Percentiles rank a stretch among this genome's conserved stretches.
Evolutionary conservation across 2,797 vertebrate genomes (phyloP).

Genomic region (Onychomys arenicola): DNA sequence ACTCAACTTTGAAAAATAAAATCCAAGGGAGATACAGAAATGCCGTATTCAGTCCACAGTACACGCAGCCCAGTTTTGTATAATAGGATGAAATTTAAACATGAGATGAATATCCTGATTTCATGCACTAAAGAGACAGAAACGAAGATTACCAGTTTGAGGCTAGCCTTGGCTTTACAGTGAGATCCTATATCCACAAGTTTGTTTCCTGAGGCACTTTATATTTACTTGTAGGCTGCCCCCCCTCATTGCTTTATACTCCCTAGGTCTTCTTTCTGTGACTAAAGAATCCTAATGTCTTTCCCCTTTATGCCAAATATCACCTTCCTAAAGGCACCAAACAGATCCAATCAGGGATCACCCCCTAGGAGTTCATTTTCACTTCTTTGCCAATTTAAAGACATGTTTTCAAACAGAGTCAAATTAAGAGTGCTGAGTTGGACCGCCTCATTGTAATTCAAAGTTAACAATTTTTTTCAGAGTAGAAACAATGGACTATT

Average conservation of each 20-base stretch:
- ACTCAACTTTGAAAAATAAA: constrained; percentile 7
- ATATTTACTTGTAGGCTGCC: background rate
- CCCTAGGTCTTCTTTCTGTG: background rate
- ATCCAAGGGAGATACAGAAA: background rate
- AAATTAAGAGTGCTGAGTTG: background rate
- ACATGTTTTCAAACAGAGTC: background rate
- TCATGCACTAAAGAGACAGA: background rate
- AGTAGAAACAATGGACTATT: background rate
- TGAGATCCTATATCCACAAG: background rate
- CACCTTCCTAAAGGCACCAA: background rate
- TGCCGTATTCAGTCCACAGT: background rate
- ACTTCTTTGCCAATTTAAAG: background rate
- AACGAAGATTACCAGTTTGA: background rate
- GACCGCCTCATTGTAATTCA: background rate
- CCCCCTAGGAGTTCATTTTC: background rate
- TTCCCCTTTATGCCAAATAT: background rate
- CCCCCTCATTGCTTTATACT: background rate
- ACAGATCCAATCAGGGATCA: background rate
- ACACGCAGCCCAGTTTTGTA: background rate
- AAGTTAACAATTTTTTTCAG: background rate
- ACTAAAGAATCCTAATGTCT: background rate
- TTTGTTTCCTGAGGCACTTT: background rate
- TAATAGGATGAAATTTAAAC: background rate
- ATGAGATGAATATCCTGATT: accelerated
- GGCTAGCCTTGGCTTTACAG: background rate